Base-by-base conservation (phyloP, 1,140 invertebrate species). In the Aphelinus atriplicis region DNA sequence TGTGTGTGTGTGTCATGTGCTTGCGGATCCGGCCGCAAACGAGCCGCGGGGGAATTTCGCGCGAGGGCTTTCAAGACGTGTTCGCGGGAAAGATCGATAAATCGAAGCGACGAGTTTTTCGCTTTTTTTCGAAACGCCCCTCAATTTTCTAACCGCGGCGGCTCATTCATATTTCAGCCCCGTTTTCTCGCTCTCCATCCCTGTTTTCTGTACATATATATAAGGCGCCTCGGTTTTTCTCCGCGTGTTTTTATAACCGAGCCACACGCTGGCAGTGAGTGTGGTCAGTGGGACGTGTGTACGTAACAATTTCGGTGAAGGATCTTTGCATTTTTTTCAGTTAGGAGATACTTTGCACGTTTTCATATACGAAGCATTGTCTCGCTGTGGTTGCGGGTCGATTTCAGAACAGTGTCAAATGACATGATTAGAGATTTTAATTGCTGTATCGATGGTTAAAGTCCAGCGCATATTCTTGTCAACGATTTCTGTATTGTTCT, bases 131-230 rank as follows among this genome's bases (percentile, higher is more conserved):
- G 50, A 73, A 73, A 57, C 71, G 53, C 46, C 26, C 56, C 64
- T 47, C 50, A 9, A 61, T 73, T 73, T 46, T 62, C 71, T 26
- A 26, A 26, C 26, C 26, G 26, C 26, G 26, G 26, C 26, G 45
- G n/a, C 42, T 62, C 64, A 57, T 73, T 73, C 57, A 73, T 73
- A 73, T 61, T 73, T 73, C 43, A 73, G 26, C 10, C 50, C n/a
- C 47, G 50, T 55, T 55, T 26, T 26, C 26, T 26, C 26, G 26
- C 26, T 26, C 26, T 26, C 26, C 26, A 26, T 26, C 71, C 71
- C 48, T 72, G 61, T 55, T 63, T 63, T 60, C 10, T 57, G 45
- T 26, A 26, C 26, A 26, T 26, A 26, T 26, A 26, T 26, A 26
- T 26, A 26, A 26, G 26, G 45, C 46, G 9, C 65, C 45, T 58